Base-by-base conservation (phyloP, 1,140 invertebrate species). In the Panulirus ornatus region DNA sequence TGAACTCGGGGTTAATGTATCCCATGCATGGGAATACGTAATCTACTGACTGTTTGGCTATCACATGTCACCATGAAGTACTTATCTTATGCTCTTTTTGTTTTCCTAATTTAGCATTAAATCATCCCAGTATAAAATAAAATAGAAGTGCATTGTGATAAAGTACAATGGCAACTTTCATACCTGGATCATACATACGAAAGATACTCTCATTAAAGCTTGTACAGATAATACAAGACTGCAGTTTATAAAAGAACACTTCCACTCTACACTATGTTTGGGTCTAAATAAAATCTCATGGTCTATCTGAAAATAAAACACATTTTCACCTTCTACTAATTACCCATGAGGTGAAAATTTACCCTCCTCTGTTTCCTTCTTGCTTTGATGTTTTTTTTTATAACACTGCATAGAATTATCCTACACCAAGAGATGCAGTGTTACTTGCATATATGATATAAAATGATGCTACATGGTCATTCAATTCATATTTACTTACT, bases 151-250 rank as follows among this genome's bases (percentile, higher is more conserved):
- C 58, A 66, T 2, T 30, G 30, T 1, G 22, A 27, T 27, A 66
- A 66, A 66, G n/a, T 66, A 66, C 58, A 66, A 66, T 66, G 58
- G 58, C 58, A 66, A 66, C 58, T 66, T 27, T 66, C 58, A 66
- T 27, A 66, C 58, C 58, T 66, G 58, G 30, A 66, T 66, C n/a
- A 66, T 66, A 66, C 58, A 66, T 66, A 66, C 22, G n/a, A 63
- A 22, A 63, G 58, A 66, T 27, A 66, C 58, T 66, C 30, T 66
- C 22, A 30, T 66, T 66, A 66, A 66, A 66, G 58, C 58, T 66
- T 66, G 58, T 66, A 30, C 2, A 5, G 58, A 66, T 66, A 66
- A 66, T n/a, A 66, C 58, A 66, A 66, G 58, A 66, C n/a, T 19
- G 22, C 30, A 27, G 30, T 66, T 16, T 22, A 66, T 66, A 66